phyloP scores from a whole-genome alignment of 1,140 invertebrate species.

The Drosophila busckii region DNA sequence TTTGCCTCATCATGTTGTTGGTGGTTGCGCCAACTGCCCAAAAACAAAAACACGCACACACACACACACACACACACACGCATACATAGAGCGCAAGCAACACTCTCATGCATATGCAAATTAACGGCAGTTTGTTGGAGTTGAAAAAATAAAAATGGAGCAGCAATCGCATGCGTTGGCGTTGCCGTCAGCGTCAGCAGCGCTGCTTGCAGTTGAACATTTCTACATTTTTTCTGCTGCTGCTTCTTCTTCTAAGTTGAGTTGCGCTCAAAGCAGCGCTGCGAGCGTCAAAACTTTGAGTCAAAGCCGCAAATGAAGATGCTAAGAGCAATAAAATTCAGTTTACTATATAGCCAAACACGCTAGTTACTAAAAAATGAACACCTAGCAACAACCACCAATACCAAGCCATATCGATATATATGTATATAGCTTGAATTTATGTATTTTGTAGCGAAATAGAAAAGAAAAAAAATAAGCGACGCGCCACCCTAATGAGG shows the following conservation, averaged over 20 bases:
- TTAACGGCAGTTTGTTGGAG: conserved; percentile 52
- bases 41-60: conserved; percentile 24
- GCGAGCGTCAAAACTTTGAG: too few relatives aligned
- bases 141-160: conserved; percentile 69
- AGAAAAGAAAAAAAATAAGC: conserved; percentile 16
- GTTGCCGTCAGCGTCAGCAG: conserved; percentile 11
- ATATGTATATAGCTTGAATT: too few relatives aligned
- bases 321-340: conserved; percentile 25
- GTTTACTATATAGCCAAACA: neutral
- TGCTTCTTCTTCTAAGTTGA: conserved; percentile 33
- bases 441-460: conserved; percentile 25
- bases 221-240: conserved; percentile 71
- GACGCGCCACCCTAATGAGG: conserved; percentile 55
- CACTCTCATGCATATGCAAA: conserved; percentile 58
- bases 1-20: conserved; percentile 26
- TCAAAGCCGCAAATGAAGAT: conserved; percentile 38
- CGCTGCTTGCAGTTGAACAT: conserved; percentile 35
- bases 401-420: conserved; percentile 3
- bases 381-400: conserved; percentile 7
- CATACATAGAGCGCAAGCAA: too few relatives aligned
- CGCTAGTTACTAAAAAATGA: conserved; percentile 7
- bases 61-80: conserved; percentile 14
- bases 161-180: conserved; percentile 45
- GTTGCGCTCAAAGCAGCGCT: conserved; percentile 50
- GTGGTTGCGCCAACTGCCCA: conserved; percentile 43